Conservation (phyloP, 2,888 invertebrate genomes). For the Sclerodermus sp. region DNA sequence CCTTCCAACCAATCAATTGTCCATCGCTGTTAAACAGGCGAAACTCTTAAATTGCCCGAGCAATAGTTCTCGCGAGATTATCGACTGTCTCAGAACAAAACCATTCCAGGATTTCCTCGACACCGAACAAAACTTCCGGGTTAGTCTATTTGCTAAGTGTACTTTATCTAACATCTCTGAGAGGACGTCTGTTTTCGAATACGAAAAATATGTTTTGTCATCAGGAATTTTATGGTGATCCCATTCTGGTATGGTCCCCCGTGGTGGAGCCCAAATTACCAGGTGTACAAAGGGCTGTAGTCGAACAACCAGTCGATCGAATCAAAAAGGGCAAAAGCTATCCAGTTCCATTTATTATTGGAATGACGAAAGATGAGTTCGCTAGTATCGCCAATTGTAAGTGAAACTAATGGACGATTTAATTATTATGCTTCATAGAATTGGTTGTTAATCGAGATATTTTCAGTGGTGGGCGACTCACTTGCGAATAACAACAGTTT, state of each 20-base stretch:
- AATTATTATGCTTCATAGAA: too few relatives aligned
- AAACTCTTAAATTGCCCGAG: slow-evolving; percentile 63
- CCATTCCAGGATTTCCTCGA: slow-evolving; percentile 32
- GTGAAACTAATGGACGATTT: neutral
- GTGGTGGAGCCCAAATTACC: slow-evolving; percentile 67
- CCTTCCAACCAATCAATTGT: slow-evolving; percentile 61
- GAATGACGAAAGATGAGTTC: slow-evolving; percentile 71
- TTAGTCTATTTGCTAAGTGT: slow-evolving; percentile 17
- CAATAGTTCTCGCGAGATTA: slow-evolving; percentile 59
- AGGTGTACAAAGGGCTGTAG: slow-evolving; percentile 69
- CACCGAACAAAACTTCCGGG: slow-evolving; percentile 29
- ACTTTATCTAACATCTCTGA: too few relatives aligned
- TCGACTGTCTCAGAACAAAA: slow-evolving; percentile 63
- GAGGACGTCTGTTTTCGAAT: too few relatives aligned
- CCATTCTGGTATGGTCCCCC: slow-evolving; percentile 64
- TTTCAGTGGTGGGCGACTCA: neutral
- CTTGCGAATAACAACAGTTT: neutral
- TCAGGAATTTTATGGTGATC: slow-evolving; percentile 64
- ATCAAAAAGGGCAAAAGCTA: slow-evolving; percentile 64
- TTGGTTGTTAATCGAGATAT: neutral
- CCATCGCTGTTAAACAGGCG: slow-evolving; percentile 68
- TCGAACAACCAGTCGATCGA: slow-evolving; percentile 64
- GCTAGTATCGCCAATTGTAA: slow-evolving; percentile 50
- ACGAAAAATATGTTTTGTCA: too few relatives aligned
- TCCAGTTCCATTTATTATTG: slow-evolving; percentile 68